Conservation (phyloP, 2,888 invertebrate genomes). For the Stegana nigrithorax region DNA sequence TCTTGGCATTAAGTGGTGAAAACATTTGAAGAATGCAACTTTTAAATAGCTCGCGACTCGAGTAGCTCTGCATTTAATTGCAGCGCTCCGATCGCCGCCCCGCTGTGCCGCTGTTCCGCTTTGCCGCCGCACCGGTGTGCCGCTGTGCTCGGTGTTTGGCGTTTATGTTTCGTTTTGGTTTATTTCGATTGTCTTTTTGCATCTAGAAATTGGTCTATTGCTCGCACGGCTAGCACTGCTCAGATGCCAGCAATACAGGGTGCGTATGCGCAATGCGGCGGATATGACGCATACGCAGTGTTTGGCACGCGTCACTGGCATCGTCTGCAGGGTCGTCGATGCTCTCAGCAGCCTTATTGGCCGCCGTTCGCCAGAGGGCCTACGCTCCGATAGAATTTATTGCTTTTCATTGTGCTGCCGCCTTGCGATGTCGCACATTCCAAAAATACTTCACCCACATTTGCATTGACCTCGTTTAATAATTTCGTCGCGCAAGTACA, state of each 20-base stretch:
- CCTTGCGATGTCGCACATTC: background rate
- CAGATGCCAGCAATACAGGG: no score
- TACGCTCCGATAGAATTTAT: slow-evolving; percentile 7
- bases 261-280: background rate
- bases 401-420: background rate
- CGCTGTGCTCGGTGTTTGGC: no score
- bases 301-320: background rate
- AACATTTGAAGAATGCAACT: slow-evolving; percentile 51
- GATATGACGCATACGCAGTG: background rate
- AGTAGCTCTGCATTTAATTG: slow-evolving; percentile 38
- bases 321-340: no score
- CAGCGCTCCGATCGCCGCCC: background rate
- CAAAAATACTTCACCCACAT: slow-evolving; percentile 20
- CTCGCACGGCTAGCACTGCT: no score
- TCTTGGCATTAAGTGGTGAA: slow-evolving; percentile 52
- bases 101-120: background rate
- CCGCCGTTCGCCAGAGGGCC: background rate
- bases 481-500: background rate
- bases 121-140: no score
- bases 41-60: slow-evolving; percentile 39
- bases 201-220: background rate
- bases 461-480: slow-evolving; percentile 25
- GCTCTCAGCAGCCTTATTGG: background rate
- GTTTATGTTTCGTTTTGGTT: background rate
- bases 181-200: background rate